These are phyloP conservation scores for Sylvicola cinctus DNA, from an alignment of 2,888 invertebrate genomes.

Conservation along the genomic window DNA sequence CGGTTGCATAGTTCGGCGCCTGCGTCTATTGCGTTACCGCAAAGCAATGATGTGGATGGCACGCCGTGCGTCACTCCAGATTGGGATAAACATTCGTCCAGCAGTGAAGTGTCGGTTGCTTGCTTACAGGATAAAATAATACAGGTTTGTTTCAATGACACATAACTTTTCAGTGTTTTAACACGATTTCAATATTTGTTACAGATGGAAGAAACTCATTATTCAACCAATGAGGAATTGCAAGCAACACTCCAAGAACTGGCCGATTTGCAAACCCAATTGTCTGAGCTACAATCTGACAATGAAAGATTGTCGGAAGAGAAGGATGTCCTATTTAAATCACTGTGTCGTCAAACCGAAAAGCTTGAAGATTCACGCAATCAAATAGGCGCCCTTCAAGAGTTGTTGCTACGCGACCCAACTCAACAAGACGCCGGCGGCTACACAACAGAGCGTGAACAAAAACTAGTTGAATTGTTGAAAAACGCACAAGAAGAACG, in stretches of 20 bases:
- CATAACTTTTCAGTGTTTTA: neutral
- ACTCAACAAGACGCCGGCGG: constrained; percentile 38
- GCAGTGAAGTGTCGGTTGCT: constrained; percentile 79
- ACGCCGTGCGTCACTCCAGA: constrained; percentile 59
- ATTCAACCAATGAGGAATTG: constrained; percentile 73
- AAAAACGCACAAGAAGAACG: constrained; percentile 70
- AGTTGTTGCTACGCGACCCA: constrained; percentile 50
- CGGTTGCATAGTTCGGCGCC: constrained; percentile 61
- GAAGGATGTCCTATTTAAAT: constrained; percentile 73
- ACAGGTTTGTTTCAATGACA: constrained; percentile 31
- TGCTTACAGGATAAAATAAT: constrained; percentile 83
- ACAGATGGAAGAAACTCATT: constrained; percentile 27
- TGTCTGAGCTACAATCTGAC: constrained; percentile 70
- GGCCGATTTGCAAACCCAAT: constrained; percentile 70
- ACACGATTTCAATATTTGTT: constrained; percentile 1
- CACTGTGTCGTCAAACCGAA: constrained; percentile 79
- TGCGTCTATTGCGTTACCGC: constrained; percentile 44
- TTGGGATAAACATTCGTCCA: constrained; percentile 83
- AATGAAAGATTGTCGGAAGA: constrained; percentile 76
- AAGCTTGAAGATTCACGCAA: constrained; percentile 72
- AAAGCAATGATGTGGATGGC: constrained; percentile 30
- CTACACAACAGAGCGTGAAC: constrained; percentile 46
- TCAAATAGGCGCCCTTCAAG: constrained; percentile 65
- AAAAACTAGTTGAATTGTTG: constrained; percentile 63
- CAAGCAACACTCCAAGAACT: constrained; percentile 88